phyloP scores from a whole-genome alignment of 2,797 vertebrate species.

The Acanthurus lineatus region DNA sequence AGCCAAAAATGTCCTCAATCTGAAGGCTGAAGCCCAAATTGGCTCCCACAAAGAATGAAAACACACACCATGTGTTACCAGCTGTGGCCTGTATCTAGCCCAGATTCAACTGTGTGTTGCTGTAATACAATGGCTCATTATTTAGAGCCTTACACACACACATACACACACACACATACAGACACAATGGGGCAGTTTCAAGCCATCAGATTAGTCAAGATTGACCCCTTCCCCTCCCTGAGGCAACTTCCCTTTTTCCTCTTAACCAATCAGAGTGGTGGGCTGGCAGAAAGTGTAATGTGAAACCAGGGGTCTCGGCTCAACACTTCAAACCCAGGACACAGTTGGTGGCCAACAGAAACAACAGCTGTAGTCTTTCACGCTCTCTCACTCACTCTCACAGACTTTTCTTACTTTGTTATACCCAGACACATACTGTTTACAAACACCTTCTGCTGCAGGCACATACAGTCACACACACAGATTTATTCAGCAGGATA shows the following conservation, averaged over 20 bases:
- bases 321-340: slow-evolving; percentile 75
- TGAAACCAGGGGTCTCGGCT: slow-evolving; percentile 81
- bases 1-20: slow-evolving; percentile 1
- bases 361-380: slow-evolving; percentile 73
- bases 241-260: slow-evolving; percentile 67
- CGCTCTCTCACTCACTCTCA: slow-evolving; percentile 67
- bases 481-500: slow-evolving; percentile 29
- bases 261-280: slow-evolving; percentile 77
- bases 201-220: slow-evolving; percentile 80
- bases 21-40: slow-evolving; percentile 40
- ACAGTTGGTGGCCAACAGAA: slow-evolving; percentile 79
- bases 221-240: slow-evolving; percentile 79
- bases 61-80: slow-evolving; percentile 68
- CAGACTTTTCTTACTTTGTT: slow-evolving; percentile 51
- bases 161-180: slow-evolving; percentile 42
- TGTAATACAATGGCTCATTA: slow-evolving; percentile 86
- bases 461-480: slow-evolving; percentile 16
- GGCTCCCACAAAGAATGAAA: slow-evolving; percentile 49
- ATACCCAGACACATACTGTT: slow-evolving; percentile 43
- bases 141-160: slow-evolving; percentile 61
- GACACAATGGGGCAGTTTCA: slow-evolving; percentile 73
- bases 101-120: slow-evolving; percentile 70
- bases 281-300: slow-evolving; percentile 82
- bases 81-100: slow-evolving; percentile 67
- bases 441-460: slow-evolving; percentile 59